These are phyloP conservation scores for Drosophila subsilvestris DNA, from an alignment of 2,888 invertebrate species.

Conservation along the genomic window DNA sequence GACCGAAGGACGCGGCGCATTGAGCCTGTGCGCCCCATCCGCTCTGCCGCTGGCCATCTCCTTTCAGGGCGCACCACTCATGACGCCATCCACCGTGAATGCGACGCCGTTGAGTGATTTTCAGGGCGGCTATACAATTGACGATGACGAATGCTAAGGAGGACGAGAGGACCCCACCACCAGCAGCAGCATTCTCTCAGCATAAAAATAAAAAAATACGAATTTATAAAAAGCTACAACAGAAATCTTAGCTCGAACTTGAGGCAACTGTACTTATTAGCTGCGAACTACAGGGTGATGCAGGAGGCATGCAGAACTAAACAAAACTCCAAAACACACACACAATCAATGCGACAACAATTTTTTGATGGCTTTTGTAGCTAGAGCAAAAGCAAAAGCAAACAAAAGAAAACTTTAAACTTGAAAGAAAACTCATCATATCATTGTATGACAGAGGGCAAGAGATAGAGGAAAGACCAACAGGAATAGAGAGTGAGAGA, in stretches of 20 bases:
- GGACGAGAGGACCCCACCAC: not conserved
- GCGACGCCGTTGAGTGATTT: constrained; percentile 83
- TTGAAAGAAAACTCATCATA: constrained; percentile 50
- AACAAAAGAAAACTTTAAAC: constrained; percentile 13
- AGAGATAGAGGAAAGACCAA: constrained; percentile 1
- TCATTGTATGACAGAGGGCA: constrained; percentile 44
- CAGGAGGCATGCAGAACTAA: constrained; percentile 45
- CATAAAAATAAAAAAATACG: constrained; percentile 17
- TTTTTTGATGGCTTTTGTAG: constrained; percentile 18
- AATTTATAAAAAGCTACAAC: constrained; percentile 26
- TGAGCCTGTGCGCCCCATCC: constrained; percentile 89
- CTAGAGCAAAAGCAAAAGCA: constrained; percentile 17
- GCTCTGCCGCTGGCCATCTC: constrained; percentile 91
- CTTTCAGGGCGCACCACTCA: constrained; percentile 87
- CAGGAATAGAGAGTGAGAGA: constrained; percentile 7
- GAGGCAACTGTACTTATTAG: constrained; percentile 7
- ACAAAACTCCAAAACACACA: constrained; percentile 12
- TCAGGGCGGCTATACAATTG: constrained; percentile 83
- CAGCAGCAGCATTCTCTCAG: not conserved
- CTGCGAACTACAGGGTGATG: constrained; percentile 52
- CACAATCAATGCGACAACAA: constrained; percentile 29
- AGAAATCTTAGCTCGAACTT: constrained; percentile 1
- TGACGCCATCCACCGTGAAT: constrained; percentile 82
- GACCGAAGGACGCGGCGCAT: constrained; percentile 88
- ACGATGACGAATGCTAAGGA: constrained; percentile 82